Base-by-base conservation (phyloP, 2,888 invertebrate species). In the Drosophila prolongata region DNA sequence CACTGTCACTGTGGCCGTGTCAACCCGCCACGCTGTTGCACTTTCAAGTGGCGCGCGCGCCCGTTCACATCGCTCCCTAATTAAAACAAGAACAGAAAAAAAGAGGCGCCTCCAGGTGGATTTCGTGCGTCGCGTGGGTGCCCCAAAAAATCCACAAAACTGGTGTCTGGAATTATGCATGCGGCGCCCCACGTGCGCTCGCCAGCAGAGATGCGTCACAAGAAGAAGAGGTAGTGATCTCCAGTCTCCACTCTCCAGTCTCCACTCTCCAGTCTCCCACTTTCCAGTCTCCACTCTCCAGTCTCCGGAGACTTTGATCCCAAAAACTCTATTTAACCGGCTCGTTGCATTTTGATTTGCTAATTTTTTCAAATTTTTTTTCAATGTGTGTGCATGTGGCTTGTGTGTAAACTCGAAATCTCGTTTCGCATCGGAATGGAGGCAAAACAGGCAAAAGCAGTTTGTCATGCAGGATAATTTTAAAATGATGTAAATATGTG, bases 141-240 rank as follows among this genome's bases (percentile, higher is more conserved):
- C 44, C 38, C 55, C 68, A 42, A 57, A 71, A 60, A 79, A 81
- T 37, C 52, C 73, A 59, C 78, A 80, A 85, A 85, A 55, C 87
- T 86, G 85, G 85, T 86, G 78, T 78, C 87, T 65, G 85, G 85
- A 81, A 88, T 86, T 55, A 91, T 90, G 90, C 91, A 90, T 71
- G 76, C 80, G 62, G 71, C 89, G 65, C 75, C 87, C 42, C 79
- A 79, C 60, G 89, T 91, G 78, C 91, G 91, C 71, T 91, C 91
- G 60, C 91, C 91, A 35, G 91, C 91, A 9, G 91, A 91, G 85
- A 79, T 90, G 83, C 88, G 91, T 35, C 90, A 91, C 69, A 91
- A 91, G 77, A 91, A 91, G 82, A 91, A 91, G 82, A 91, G 91
- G 90, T 91, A 83, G 55, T 35, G 47, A 14, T 14, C 16, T 49